Percentiles rank a stretch among this genome's conserved stretches.
These are phyloP conservation scores for Tetanocera ferruginea DNA, from an alignment of 2,888 invertebrate species.

Conservation along the genomic window DNA sequence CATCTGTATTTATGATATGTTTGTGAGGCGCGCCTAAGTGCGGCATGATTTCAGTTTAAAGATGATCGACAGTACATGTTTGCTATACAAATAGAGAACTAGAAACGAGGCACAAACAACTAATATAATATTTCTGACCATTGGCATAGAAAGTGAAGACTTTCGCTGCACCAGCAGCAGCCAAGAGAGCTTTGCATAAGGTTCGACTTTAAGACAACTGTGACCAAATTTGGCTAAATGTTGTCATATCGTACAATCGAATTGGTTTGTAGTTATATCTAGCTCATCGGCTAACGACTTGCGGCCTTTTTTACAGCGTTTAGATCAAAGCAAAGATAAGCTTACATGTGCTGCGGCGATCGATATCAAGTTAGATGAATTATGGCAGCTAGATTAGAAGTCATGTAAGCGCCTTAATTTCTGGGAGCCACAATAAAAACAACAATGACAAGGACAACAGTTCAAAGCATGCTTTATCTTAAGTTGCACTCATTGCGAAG, in stretches of 20 bases:
- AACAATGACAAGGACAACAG: neutral
- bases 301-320: neutral
- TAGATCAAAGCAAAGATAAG: slow-evolving; percentile 30
- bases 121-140: no score
- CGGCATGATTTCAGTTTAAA: neutral
- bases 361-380: slow-evolving; percentile 23
- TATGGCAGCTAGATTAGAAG: slow-evolving; percentile 25
- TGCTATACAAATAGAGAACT: neutral
- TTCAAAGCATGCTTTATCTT: neutral
- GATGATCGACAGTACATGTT: neutral
- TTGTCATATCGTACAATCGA: slow-evolving; percentile 21
- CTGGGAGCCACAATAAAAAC: neutral
- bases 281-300: neutral
- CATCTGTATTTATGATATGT: slow-evolving; percentile 20
- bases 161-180: slow-evolving; percentile 25
- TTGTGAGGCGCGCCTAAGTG: neutral
- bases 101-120: neutral
- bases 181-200: slow-evolving; percentile 28
- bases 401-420: slow-evolving; percentile 23
- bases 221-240: slow-evolving; percentile 51
- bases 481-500: neutral
- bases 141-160: slow-evolving; percentile 38
- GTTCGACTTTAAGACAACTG: slow-evolving; percentile 42
- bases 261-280: neutral
- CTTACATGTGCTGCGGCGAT: neutral